Evolutionary conservation across 2,113 vertebrate genomes (phyloP), one percentile per base, ranked within the genome.

Genomic region (Rhombomys opimus): DNA sequence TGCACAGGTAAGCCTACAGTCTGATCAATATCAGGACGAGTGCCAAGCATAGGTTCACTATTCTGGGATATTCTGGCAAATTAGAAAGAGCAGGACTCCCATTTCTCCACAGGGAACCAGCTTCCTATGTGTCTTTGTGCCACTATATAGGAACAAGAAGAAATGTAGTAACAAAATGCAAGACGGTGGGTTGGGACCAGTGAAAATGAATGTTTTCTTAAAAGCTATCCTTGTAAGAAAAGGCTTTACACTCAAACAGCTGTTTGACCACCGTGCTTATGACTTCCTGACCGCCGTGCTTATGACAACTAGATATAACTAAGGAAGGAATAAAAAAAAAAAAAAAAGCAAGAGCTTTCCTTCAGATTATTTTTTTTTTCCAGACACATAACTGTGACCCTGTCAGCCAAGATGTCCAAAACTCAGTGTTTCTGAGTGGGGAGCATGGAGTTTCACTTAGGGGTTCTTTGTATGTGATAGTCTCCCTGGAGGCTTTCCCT

Each of bases 31-130:
- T 13, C 38, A 70, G 57, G 14, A 82, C 73, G 27, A 87, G 54
- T 52, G 72, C 52, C 46, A 91, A 68, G 57, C 84, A 84, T 0
- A 80, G 84, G 35, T 14, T 12, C 22, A 46, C 84, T 89, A 72
- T 85, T 75, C 30, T 57, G n/a, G 75, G 20, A 82, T 18, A 52
- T 92, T 92, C 94, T 92, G 81, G 86, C 52, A 54, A 32, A 93
- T 54, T 7, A 0, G 59, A 73, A 72, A 90, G 87, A 87, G 59
- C 32, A 87, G 78, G 89, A 68, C 50, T 12, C 5, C 0, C 17
- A 20, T 84, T 46, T 77, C 52, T 93, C n/a, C 41, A n/a, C 63
- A 63, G 23, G 9, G 27, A 93, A 35, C 30, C 82, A 80, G 41
- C 9, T 68, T 91, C 67, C 80, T 61, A 41, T 13, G n/a, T 90